These are phyloP conservation scores for Craterocephalus amniculus DNA, from an alignment of 2,797 vertebrate genomes.

Conservation along the genomic window DNA sequence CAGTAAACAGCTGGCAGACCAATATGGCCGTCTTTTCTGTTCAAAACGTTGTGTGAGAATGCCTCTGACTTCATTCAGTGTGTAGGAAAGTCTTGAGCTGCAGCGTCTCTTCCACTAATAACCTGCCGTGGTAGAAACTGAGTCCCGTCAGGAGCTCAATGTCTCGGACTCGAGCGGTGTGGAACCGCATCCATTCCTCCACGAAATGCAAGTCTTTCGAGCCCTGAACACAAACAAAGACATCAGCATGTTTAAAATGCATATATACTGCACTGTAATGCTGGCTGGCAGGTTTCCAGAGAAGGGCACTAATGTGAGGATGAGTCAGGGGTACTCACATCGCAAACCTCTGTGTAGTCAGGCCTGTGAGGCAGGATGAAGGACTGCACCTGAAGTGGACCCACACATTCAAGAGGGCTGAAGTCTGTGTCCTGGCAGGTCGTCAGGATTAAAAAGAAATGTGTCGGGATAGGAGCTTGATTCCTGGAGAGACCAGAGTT, in stretches of 20 bases:
- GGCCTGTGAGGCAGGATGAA: slow-evolving; percentile 92
- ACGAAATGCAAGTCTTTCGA: slow-evolving; percentile 80
- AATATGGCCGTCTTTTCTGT: slow-evolving; percentile 41
- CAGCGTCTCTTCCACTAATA: slow-evolving; percentile 86
- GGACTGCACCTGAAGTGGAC: slow-evolving; percentile 78
- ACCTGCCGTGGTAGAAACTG: slow-evolving; percentile 90
- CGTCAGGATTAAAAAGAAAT: slow-evolving; percentile 93
- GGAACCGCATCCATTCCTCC: slow-evolving; percentile 86
- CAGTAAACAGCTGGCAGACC: slow-evolving; percentile 29
- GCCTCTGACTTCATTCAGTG: slow-evolving; percentile 63
- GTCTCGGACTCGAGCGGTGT: slow-evolving; percentile 89
- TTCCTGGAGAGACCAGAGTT: slow-evolving; percentile 50
- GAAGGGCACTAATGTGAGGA: background rate
- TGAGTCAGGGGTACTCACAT: slow-evolving; percentile 82
- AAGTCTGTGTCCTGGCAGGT: slow-evolving; percentile 83
- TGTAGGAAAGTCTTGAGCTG: slow-evolving; percentile 91
- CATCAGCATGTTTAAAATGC: background rate
- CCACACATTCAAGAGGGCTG: slow-evolving; percentile 78
- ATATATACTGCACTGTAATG: no score
- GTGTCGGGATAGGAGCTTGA: slow-evolving; percentile 85
- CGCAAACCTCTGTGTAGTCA: slow-evolving; percentile 89
- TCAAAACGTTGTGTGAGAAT: slow-evolving; percentile 8
- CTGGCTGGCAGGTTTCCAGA: slow-evolving; percentile 13
- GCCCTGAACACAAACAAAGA: slow-evolving; percentile 66
- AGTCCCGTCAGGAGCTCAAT: slow-evolving; percentile 92